Base-by-base conservation (phyloP, 1,140 invertebrate genomes). In the Probaryconus sp. region DNA sequence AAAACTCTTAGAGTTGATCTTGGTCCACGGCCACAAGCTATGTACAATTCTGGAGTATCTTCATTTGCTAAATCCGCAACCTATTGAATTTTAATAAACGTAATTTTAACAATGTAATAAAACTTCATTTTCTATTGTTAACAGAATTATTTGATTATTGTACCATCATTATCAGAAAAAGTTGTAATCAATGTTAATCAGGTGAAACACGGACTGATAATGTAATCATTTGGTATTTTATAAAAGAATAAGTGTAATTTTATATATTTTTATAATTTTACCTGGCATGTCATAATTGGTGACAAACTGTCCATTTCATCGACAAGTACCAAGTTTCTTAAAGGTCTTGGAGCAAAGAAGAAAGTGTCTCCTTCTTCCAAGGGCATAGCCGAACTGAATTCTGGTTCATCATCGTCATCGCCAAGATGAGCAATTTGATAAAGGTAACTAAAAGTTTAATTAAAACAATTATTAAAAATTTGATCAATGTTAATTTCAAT, bases 371-470 rank as follows among this genome's bases (percentile, higher is more conserved):
- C 98, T 87, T 99, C 98, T 86, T 99, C 98, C 26, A 99, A 84
- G 2, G 97, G 97, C 94, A 98, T 98, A 6, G 96, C 96, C 35
- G 97, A 99, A 85, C 97, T 99, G 82, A 99, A 99, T 86, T 99
- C 97, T 2, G 98, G 96, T 80, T 99, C 98, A 88, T 99, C 98
- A 87, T 99, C 98, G 85, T 99, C 97, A 89, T 99, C 98, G 20
- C 98, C 98, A 67, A 99, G 90, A 88, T 99, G 96, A 9, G 98
- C 97, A 85, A 99, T 99, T 91, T 99, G 98, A 82, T 99, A 99
- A 0, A 99, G 85, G 81, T 97, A 97, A 86, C 97, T 98, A 26
- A 91, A 88, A 78, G 38, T 37, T 58, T 1, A 77, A 73, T 60
- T 9, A 33, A 43, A 72, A 14, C 14, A 47, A 55, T 33, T 33